phyloP scores from a whole-genome alignment of 1,140 invertebrate species.

The Oryzaephilus surinamensis region DNA sequence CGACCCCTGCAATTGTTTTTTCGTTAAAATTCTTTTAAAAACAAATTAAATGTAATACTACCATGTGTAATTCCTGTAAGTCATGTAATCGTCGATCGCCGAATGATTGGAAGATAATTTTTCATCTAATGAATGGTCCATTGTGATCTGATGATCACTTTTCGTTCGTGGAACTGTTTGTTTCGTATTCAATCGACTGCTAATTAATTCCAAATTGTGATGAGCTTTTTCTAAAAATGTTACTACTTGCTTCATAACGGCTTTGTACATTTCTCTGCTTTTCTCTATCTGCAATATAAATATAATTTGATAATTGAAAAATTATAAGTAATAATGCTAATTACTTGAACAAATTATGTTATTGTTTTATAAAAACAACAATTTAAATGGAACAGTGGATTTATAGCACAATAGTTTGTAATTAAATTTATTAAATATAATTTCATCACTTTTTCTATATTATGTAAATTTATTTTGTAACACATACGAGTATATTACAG shows the following conservation, averaged over 20 bases:
- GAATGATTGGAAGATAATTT: conserved; percentile 1
- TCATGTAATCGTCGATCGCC: conserved; percentile 25
- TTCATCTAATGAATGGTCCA: conserved; percentile 13
- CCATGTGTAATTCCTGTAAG: conserved; percentile 42
- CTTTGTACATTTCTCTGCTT: conserved; percentile 67
- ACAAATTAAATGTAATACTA: conserved; percentile 19
- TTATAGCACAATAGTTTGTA: too few relatives aligned
- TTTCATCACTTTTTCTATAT: too few relatives aligned
- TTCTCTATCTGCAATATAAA: conserved; percentile 54
- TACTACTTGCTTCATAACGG: conserved; percentile 65
- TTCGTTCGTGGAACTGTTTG: conserved; percentile 34
- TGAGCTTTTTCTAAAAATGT: conserved; percentile 62
- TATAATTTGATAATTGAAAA: conserved; percentile 6
- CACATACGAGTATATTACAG: too few relatives aligned
- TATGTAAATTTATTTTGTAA: too few relatives aligned
- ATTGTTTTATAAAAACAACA: too few relatives aligned
- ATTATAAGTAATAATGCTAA: background rate
- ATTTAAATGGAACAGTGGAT: too few relatives aligned
- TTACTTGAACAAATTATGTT: too few relatives aligned
- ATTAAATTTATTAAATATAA: too few relatives aligned
- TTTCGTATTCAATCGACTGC: conserved; percentile 13
- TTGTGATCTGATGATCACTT: conserved; percentile 44
- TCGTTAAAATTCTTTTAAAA: background rate
- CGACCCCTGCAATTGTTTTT: conserved; percentile 16
- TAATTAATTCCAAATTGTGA: conserved; percentile 47